Percentiles rank a stretch among this genome's conserved stretches.
phyloP scores from a whole-genome alignment of 2,797 vertebrate genomes.

The Naso thynnoides region DNA sequence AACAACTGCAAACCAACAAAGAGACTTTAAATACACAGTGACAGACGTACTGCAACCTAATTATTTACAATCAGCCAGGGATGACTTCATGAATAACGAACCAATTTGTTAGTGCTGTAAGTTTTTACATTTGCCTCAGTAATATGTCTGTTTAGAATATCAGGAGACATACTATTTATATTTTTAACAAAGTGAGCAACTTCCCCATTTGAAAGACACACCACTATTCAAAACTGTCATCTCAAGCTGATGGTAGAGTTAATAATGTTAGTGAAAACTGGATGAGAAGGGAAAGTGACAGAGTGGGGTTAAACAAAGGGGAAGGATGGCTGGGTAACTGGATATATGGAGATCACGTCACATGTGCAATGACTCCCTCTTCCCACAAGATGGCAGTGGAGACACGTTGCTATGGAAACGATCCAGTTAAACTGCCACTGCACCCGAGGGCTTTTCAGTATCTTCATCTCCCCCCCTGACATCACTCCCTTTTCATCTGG shows the following conservation, averaged over 20 bases:
- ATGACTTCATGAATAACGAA: constrained; percentile 35
- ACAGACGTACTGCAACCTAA: constrained; percentile 13
- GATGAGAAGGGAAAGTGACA: constrained; percentile 41
- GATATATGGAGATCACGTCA: background rate
- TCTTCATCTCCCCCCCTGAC: constrained; percentile 29
- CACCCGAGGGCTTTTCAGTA: constrained; percentile 9
- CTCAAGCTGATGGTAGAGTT: constrained; percentile 51
- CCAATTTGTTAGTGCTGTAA: background rate
- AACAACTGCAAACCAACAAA: constrained; percentile 47
- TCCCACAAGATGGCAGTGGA: constrained; percentile 78
- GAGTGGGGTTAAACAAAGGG: constrained; percentile 21
- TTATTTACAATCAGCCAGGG: constrained; percentile 62
- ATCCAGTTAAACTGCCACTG: constrained; percentile 30
- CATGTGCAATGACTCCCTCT: constrained; percentile 36
- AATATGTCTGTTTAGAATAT: background rate
- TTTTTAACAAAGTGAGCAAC: background rate
- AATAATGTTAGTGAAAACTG: constrained; percentile 45
- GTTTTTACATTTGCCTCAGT: background rate
- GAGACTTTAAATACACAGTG: constrained; percentile 18
- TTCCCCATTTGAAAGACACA: background rate
- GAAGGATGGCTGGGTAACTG: constrained; percentile 20
- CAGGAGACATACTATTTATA: background rate
- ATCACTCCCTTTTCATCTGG: constrained; percentile 37
- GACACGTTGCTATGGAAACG: constrained; percentile 75
- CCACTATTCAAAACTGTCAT: constrained; percentile 17